Conservation (phyloP, 2,113 vertebrate species). For the Lophius piscatorius region DNA sequence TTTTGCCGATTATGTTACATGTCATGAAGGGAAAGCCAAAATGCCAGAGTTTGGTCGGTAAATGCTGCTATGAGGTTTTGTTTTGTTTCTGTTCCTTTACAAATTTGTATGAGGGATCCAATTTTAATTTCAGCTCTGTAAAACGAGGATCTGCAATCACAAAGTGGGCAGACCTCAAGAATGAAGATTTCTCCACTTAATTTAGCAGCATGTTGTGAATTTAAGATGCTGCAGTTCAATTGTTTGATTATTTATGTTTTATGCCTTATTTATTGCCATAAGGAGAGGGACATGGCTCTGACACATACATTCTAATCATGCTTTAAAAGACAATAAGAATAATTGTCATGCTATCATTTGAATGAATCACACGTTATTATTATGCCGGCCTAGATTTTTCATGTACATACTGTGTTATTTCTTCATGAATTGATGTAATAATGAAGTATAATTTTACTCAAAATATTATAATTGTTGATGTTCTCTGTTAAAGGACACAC, state of each 20-base stretch:
- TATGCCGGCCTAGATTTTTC: constrained; percentile 42
- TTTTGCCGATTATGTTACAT: constrained; percentile 8
- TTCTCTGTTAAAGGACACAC: constrained; percentile 9
- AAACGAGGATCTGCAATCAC: constrained; percentile 18
- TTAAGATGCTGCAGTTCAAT: constrained; percentile 19
- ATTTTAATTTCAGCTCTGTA: constrained; percentile 22
- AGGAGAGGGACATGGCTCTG: constrained; percentile 40
- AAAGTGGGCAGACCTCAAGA: constrained; percentile 8
- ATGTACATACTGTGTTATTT: constrained; percentile 31
- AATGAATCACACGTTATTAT: constrained; percentile 31
- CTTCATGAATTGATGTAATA: constrained; percentile 31
- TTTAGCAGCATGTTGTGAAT: constrained; percentile 29
- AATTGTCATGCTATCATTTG: constrained; percentile 31
- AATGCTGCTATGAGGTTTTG: constrained; percentile 20
- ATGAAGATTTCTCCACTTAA: constrained; percentile 16
- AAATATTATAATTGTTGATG: constrained; percentile 37
- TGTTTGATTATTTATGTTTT: constrained; percentile 53
- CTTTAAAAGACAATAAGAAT: constrained; percentile 10
- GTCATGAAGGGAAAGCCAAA: constrained; percentile 9
- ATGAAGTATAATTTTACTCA: constrained; percentile 64
- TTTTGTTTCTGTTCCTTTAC: too few relatives aligned
- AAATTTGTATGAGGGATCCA: constrained; percentile 7
- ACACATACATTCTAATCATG: constrained; percentile 23
- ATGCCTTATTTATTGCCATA: constrained; percentile 65
- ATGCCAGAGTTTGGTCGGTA: constrained; percentile 26